Conservation (phyloP, 2,888 invertebrate genomes). For the Nudaria mundana region DNA sequence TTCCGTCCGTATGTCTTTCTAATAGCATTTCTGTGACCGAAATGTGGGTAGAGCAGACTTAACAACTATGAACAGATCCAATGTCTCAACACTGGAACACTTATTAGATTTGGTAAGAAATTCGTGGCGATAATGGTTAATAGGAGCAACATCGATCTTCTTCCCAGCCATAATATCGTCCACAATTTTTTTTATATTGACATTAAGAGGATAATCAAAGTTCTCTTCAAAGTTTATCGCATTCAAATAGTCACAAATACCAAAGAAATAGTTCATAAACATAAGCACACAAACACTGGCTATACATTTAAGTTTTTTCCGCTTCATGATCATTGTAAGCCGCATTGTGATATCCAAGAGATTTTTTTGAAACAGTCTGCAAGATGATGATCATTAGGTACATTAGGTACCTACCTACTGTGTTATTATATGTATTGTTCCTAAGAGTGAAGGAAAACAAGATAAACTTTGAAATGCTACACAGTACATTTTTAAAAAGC, state of each 20-base stretch:
- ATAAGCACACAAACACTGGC: conserved; percentile 42
- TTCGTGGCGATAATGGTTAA: conserved; percentile 86
- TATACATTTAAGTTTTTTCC: conserved; percentile 69
- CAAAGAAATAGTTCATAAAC: conserved; percentile 79
- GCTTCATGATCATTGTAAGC: conserved; percentile 38
- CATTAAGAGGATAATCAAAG: conserved; percentile 90
- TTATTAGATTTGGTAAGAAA: conserved; percentile 75
- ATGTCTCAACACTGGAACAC: conserved; percentile 71
- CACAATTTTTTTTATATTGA: conserved; percentile 84
- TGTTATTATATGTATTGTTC: too few species aligned
- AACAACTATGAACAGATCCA: conserved; percentile 88
- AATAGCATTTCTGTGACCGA: conserved; percentile 85
- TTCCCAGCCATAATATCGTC: conserved; percentile 80
- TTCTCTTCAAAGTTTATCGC: conserved; percentile 85
- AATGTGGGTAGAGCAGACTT: conserved; percentile 90
- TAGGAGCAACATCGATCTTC: conserved; percentile 81
- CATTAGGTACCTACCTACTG: too few species aligned
- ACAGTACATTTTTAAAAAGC: background rate
- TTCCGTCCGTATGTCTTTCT: conserved; percentile 93
- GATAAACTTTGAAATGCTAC: background rate
- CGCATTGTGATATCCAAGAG: conserved; percentile 27
- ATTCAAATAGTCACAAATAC: conserved; percentile 86
- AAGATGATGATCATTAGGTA: conserved; percentile 4
- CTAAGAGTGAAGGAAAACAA: background rate
- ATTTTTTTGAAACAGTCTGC: conserved; percentile 22